Percentiles rank a stretch among this genome's conserved stretches.
These are phyloP conservation scores for Drosophila tropicalis DNA, from an alignment of 1,140 invertebrate species.

Conservation along the genomic window DNA sequence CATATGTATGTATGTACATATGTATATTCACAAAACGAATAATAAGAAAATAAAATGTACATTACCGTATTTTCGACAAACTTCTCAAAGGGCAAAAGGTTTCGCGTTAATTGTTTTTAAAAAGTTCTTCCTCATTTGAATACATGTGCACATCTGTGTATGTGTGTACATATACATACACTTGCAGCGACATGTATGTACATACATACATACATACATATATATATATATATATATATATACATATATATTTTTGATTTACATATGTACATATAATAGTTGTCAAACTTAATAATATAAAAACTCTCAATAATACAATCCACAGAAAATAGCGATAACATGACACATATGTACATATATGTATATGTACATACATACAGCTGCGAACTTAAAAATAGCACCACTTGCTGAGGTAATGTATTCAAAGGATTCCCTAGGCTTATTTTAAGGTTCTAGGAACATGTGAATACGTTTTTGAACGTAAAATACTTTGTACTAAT, in stretches of 20 bases:
- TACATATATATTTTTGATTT: background rate
- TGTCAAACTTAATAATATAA: conserved; percentile 32
- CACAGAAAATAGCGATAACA: conserved; percentile 36
- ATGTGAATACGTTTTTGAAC: no score
- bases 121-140: no score
- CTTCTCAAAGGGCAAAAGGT: background rate
- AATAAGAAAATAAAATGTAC: background rate
- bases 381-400: no score
- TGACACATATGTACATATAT: background rate
- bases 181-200: background rate
- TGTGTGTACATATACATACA: background rate
- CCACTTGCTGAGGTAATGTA: no score
- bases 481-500: no score
- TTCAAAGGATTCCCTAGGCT: no score
- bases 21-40: no score
- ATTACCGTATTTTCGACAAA: conserved; percentile 2
- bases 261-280: background rate
- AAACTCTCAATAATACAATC: conserved; percentile 8
- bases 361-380: background rate
- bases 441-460: no score
- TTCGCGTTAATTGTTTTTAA: no score
- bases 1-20: no score
- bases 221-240: background rate
- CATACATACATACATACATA: background rate
- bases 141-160: background rate